Evolutionary conservation across 2,797 vertebrate species (phyloP).

Genomic region (Pseudotriccus pelzelni): DNA sequence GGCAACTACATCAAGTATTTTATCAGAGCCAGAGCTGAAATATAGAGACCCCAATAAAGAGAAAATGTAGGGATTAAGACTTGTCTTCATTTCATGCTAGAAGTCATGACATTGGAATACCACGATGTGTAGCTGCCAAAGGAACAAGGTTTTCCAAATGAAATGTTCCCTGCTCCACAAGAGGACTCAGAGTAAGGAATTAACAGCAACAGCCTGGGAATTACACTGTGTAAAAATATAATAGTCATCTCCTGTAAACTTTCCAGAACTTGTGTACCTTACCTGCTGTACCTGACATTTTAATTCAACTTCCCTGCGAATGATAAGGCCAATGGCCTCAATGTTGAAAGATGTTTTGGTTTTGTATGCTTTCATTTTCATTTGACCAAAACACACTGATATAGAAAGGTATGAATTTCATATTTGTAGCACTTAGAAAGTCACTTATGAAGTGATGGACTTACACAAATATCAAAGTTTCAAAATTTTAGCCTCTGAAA

Average conservation of each 20-base stretch:
- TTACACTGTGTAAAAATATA: background rate
- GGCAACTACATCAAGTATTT: background rate
- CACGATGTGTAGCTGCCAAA: background rate
- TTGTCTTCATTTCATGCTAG: background rate
- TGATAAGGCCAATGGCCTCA: background rate
- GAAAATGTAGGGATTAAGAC: background rate
- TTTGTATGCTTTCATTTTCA: background rate
- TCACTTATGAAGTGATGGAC: background rate
- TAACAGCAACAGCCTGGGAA: background rate
- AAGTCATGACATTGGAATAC: background rate
- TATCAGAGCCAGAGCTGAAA: background rate
- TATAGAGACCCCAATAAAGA: background rate
- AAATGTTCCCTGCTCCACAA: background rate
- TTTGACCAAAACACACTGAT: background rate
- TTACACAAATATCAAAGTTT: background rate
- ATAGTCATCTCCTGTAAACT: background rate
- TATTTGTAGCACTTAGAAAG: background rate
- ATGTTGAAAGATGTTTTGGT: rapidly evolving
- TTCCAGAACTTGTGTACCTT: background rate
- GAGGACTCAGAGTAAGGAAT: background rate
- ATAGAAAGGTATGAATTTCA: background rate
- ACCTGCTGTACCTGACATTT: background rate
- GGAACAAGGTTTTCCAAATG: background rate
- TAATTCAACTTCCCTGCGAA: background rate
- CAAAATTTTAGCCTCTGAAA: background rate